Evolutionary conservation across 2,888 invertebrate species (phyloP), one percentile per base, ranked within the genome.

Genomic region (Diachrysia chrysitis): DNA sequence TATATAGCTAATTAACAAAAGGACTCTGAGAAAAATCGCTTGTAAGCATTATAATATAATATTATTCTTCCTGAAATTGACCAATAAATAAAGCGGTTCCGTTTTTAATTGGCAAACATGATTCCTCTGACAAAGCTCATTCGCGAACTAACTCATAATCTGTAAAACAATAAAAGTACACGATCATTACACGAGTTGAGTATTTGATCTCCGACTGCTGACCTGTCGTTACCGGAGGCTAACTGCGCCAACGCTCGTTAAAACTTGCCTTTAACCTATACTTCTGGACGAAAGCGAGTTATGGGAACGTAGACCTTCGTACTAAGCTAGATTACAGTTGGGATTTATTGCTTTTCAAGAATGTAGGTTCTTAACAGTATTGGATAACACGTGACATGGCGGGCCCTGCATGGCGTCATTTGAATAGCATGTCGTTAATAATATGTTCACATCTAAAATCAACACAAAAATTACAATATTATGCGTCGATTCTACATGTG

Each of bases 191-290:
- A 57, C 48, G 58, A 48, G 21, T 61, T 62, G 35, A 64, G 61
- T 59, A 25, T 59, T 61, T 55, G 72, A 67, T 67, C 64, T 10
- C 58, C 63, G 35, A 51, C 70, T 66, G 71, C 71, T 75, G 76
- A 71, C 76, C 68, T 64, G 67, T 66, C 63, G 71, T 75, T 58
- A 74, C 62, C 25, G 23, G 62, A 17, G 25, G 16, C 37, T 21
- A 21, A 35, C 63, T 59, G 67, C 54, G 23, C 61, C 61, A 63
- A 56, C 71, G 53, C 71, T 75, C 76, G 71, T 76, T 76, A 75
- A 76, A 76, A 63, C 60, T 66, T 58, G 29, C 57, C 23, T 46
- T 10, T 37, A 64, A 76, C 65, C 76, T 46, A 53, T 25, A 65
- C 56, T 55, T 21, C 21, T 58, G 74, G 25, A 62, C 46, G 54